Evolutionary conservation across 2,888 invertebrate species (phyloP), one percentile per base, ranked within the genome.

Genomic region (Agrilus cyanescens): DNA sequence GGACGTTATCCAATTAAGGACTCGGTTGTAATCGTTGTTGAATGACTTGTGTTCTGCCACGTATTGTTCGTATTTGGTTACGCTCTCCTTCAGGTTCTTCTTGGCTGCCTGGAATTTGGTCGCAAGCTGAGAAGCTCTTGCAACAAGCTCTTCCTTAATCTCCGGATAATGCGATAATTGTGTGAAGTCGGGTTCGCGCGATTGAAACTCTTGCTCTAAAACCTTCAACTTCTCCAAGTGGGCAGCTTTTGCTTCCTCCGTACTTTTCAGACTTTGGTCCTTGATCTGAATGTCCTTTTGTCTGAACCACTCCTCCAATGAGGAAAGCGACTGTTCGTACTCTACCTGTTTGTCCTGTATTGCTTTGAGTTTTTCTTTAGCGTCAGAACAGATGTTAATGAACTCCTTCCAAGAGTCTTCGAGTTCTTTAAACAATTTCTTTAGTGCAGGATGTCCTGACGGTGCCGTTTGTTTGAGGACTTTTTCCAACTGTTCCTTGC

Each of bases 221-320:
- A 73, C 71, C 51, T 79, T 79, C 0, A 94, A 70, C 62, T 86
- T 87, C 41, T 82, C 77, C 40, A 90, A 68, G 64, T 91, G 86
- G 7, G 74, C 72, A 48, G 78, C 72, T 66, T 95, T 95, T 2
- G 87, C 78, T 52, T 86, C 86, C 29, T 87, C 77, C 4, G 83
- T 86, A 57, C 82, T 89, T 63, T 87, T 88, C 2, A 93, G 72
- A 51, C 87, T 86, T 65, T 90, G 90, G 61, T 91, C 90, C 64
- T 91, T 86, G 0, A 93, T 77, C 59, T 84, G 80, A 38, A 76
- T 75, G 66, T 95, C 94, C 59, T 85, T 85, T 39, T 80, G 74
- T 60, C 86, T 88, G 38, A 90, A 72, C 94, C 94, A 95, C 37
- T 76, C 73, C 56, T 84, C 85, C 2, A 94, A 69, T 44, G 76